Base-by-base conservation (phyloP, 2,797 vertebrate genomes). In the Urophycis tenuis region DNA sequence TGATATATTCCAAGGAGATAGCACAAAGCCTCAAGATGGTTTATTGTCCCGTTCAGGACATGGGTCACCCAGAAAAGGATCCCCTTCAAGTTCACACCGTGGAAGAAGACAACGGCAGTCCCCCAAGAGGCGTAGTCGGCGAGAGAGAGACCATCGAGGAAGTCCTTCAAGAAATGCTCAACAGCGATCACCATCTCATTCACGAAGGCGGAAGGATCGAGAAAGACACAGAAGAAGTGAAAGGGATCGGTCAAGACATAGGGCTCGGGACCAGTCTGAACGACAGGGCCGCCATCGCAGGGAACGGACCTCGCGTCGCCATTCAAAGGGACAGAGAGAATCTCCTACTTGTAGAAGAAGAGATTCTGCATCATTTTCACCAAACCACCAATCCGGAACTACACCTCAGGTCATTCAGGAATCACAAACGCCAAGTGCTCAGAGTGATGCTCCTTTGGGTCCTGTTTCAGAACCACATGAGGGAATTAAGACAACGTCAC, bases 1-100 rank as follows among this genome's bases (percentile, higher is more conserved):
- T 14, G 87, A 94, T 25, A 89, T 96, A 22, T 94, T 91, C 85
- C 86, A 88, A 86, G 87, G 80, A 71, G 75, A 74, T 35, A 87
- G 92, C 31, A 87, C 90, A 71, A 89, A 82, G 30, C 71, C 77
- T 32, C 35, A 4, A 34, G 87, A 91, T 74, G 84, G 80, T 49
- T 82, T 84, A 75, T 79, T 83, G 49, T 86, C 82, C 34, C 85
- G 77, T 84, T 14, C 76, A 71, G 81, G 83, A 45, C 81, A 73
- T 74, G 81, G 80, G 79, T 49, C 45, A 14, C 70, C 70, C 45
- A 81, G 25, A 31, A 90, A 84, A 34, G 74, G 76, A 31, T 41
- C 36, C 30, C 73, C 84, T 64, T 75, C 79, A 39, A 85, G 80
- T 84, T 88, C 85, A 34, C 31, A 85, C 70, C 87, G 85, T 74